These are phyloP conservation scores for Urosaurus nigricauda DNA, from an alignment of 2,797 vertebrate species.

Conservation along the genomic window DNA sequence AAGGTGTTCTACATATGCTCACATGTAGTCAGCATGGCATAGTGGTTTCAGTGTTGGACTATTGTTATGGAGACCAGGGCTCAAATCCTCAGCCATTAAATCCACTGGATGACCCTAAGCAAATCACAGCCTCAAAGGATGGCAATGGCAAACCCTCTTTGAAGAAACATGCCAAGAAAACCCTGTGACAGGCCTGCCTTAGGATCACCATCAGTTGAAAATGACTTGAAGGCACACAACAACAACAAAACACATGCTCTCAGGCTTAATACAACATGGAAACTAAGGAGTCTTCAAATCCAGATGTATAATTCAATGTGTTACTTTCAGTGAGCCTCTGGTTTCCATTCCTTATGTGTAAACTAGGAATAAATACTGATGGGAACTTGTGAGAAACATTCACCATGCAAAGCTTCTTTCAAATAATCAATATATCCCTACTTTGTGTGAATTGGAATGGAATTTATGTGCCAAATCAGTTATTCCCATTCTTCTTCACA, in stretches of 20 bases:
- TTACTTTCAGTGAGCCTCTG: neutral
- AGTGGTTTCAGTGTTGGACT: too few relatives aligned
- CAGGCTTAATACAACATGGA: neutral
- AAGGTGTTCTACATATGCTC: neutral
- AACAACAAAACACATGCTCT: too few relatives aligned
- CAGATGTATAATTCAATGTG: neutral
- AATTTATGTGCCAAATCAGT: neutral
- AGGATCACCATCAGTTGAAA: too few relatives aligned
- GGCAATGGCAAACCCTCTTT: too few relatives aligned
- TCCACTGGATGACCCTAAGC: too few relatives aligned
- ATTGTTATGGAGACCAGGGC: too few relatives aligned
- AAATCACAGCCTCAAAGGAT: too few relatives aligned
- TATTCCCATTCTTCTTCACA: neutral
- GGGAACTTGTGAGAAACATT: neutral
- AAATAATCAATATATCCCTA: neutral
- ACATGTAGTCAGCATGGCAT: too few relatives aligned
- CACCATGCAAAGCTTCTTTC: neutral
- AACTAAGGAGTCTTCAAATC: neutral
- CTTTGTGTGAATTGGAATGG: neutral
- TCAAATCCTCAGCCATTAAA: too few relatives aligned
- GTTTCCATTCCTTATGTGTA: neutral
- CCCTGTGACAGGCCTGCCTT: too few relatives aligned
- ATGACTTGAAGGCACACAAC: too few relatives aligned
- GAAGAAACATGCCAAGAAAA: too few relatives aligned
- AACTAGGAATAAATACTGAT: neutral